Evolutionary conservation across 2,797 vertebrate species (phyloP).

Genomic region (Thaleichthys pacificus): DNA sequence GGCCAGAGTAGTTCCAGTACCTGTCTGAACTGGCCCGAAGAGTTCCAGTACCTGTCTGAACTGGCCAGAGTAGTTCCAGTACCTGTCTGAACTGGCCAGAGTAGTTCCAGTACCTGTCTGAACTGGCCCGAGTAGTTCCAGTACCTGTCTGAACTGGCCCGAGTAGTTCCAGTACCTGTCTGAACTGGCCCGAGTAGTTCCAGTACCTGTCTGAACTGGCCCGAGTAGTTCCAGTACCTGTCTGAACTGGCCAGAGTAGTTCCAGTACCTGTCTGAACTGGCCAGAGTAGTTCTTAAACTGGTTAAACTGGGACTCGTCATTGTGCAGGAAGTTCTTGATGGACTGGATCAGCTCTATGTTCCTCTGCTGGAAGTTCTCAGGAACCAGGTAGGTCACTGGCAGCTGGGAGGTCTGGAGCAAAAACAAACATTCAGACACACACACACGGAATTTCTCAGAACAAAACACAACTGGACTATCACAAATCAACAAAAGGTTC

Average conservation of each 20-base stretch:
- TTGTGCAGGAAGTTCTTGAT: constrained; percentile 89
- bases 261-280: constrained; percentile 93
- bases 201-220: constrained; percentile 95
- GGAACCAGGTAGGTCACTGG: constrained; percentile 82
- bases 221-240: constrained; percentile 77
- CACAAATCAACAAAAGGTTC: neutral
- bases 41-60: too few species aligned
- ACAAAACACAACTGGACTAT: neutral
- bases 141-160: constrained; percentile 95
- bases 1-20: constrained; percentile 58
- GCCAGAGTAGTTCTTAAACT: constrained; percentile 93
- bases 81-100: constrained; percentile 98
- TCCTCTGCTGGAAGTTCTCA: constrained; percentile 92
- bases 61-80: neutral
- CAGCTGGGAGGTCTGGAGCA: constrained; percentile 66
- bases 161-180: constrained; percentile 87
- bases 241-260: too few species aligned
- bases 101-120: constrained; percentile 76
- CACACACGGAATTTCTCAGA: neutral
- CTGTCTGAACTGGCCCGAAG: constrained; percentile 97
- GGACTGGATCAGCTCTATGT: constrained; percentile 91
- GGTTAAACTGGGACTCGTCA: constrained; percentile 89
- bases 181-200: neutral
- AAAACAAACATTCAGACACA: constrained; percentile 1
- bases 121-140: neutral